Evolutionary conservation across 2,888 invertebrate species (phyloP).

Genomic region (Drosophila helvetica): DNA sequence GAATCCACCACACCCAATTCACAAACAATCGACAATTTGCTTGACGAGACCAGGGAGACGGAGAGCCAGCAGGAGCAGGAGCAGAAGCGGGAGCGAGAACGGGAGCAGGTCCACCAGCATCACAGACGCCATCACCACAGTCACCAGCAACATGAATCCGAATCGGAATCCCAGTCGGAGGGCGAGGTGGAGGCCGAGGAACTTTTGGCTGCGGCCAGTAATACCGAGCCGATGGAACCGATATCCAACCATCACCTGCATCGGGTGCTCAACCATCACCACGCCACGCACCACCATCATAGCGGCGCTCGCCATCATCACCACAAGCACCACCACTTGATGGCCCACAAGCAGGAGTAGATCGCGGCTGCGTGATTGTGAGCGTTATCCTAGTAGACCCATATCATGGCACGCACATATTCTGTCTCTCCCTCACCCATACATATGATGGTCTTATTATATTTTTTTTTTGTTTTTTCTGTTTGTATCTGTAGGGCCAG

Average conservation of each 20-base stretch:
- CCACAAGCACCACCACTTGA: constrained; percentile 47
- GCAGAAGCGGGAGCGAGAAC: constrained; percentile 4
- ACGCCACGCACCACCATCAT: constrained; percentile 58
- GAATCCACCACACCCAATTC: constrained; percentile 77
- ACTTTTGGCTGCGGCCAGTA: constrained; percentile 33
- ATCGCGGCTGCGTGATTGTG: not conserved
- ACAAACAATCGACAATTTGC: constrained; percentile 77
- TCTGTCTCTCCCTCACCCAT: constrained; percentile 30
- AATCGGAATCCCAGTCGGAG: constrained; percentile 27
- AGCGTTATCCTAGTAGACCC: constrained; percentile 17
- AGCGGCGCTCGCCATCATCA: constrained; percentile 38
- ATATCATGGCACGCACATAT: constrained; percentile 18
- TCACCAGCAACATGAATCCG: constrained; percentile 21
- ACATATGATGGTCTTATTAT: constrained; percentile 48
- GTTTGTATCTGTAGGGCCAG: constrained; percentile 59
- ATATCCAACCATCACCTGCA: constrained; percentile 33
- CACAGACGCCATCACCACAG: constrained; percentile 62
- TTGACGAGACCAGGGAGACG: constrained; percentile 62
- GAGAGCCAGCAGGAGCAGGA: constrained; percentile 24
- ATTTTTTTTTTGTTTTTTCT: constrained; percentile 61
- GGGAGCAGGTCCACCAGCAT: constrained; percentile 50
- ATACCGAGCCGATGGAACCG: constrained; percentile 37
- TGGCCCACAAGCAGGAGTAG: constrained; percentile 52
- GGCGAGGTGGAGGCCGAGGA: constrained; percentile 45
- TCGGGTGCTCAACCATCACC: constrained; percentile 47